Base-by-base conservation (phyloP, 2,113 vertebrate species). In the Nannospalax galili region DNA sequence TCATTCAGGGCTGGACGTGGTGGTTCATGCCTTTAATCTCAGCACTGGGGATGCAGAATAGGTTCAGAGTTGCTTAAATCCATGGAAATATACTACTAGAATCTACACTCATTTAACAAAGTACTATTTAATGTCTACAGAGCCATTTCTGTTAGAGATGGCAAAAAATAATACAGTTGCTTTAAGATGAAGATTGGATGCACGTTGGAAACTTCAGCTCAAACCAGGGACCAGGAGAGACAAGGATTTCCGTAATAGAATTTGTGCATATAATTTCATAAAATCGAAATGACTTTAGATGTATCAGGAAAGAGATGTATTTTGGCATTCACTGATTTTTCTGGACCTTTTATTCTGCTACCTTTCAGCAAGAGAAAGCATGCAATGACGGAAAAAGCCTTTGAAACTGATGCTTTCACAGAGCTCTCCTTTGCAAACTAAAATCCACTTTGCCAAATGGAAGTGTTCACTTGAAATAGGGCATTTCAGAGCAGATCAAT, bases 261-360 rank as follows among this genome's bases (percentile, higher is more conserved):
- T 91, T 69, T 37, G 42, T 90, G 67, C 35, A 35, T 58, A 89
- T 70, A 94, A 37, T 92, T 91, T 91, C 24, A 30, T 52, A 86
- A 91, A 91, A 32, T 84, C 90, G 91, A 86, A 94, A 67, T 30
- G 24, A 87, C 82, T 91, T 52, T 40, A 2, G 56, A 96, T 96
- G 70, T 26, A 37, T 70, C 70, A 85, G 3, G 17, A 56, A 84
- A 88, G 80, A 67, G 74, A 88, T 95, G 1, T 56, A 67, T 45
- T 91, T 81, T 65, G 30, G 5, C 40, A 82, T 14, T 67, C 7
- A 1, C 40, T 62, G 5, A 26, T 65, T 87, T 67, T 67, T 81
- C 74, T 82, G 30, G 26, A 67, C 40, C 19, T 42, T 16, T 5
- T 5, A 82, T 24, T 74, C 22, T 93, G 24, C 28, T 74, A 32